A percentile compares a stretch with the other conserved stretches of the same genome.
These are phyloP conservation scores for Papilio xuthus DNA, from an alignment of 1,140 invertebrate genomes.

Conservation along the genomic window DNA sequence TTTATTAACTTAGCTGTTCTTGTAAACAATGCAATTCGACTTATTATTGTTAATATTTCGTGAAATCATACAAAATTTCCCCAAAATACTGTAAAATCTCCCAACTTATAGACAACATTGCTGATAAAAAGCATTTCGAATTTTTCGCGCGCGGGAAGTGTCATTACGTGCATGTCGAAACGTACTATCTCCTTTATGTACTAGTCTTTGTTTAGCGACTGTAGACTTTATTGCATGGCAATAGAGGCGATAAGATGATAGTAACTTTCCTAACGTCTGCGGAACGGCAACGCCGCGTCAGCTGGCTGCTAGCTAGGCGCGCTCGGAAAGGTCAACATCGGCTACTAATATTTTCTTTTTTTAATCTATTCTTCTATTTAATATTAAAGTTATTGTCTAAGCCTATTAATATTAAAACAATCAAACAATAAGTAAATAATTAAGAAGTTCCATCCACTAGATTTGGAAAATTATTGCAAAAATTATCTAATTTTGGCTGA, in stretches of 20 bases:
- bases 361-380: constrained; percentile 70
- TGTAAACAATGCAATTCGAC: background rate
- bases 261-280: constrained; percentile 47
- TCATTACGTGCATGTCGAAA: constrained; percentile 54
- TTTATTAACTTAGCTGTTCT: too few species aligned
- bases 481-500: background rate
- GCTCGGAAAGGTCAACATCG: constrained; percentile 77
- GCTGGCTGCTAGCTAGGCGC: constrained; percentile 72
- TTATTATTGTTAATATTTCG: background rate
- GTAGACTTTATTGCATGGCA: constrained; percentile 43
- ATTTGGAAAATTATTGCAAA: background rate
- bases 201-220: constrained; percentile 57
- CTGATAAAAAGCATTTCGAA: constrained; percentile 79
- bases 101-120: constrained; percentile 46
- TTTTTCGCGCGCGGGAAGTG: constrained; percentile 80
- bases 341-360: constrained; percentile 66
- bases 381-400: constrained; percentile 40
- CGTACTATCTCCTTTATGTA: constrained; percentile 74
- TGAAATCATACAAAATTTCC: background rate
- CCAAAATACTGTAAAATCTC: constrained; percentile 46
- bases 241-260: constrained; percentile 73
- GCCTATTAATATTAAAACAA: background rate
- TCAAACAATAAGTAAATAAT: background rate
- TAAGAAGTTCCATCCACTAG: constrained; percentile 49
- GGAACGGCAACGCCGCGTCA: constrained; percentile 76